phyloP scores from a whole-genome alignment of 2,888 invertebrate genomes.

The Physocephala rufipes region DNA sequence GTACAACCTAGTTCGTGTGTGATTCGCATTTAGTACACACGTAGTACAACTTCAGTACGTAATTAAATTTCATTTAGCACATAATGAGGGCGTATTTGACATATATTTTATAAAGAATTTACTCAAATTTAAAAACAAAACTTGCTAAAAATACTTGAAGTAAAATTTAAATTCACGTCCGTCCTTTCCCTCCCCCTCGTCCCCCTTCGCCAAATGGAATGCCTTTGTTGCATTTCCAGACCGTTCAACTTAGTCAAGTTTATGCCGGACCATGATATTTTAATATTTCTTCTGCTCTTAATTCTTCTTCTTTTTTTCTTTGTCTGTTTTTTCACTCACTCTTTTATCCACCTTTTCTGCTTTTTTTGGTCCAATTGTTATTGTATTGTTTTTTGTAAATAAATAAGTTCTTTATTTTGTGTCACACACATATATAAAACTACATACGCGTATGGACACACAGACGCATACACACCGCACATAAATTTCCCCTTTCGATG shows the following conservation, averaged over 20 bases:
- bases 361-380: constrained; percentile 33
- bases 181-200: no score
- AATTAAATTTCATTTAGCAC: no score
- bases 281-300: no score
- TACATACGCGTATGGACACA: no score
- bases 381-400: constrained; percentile 40
- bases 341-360: constrained; percentile 28
- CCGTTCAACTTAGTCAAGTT: constrained; percentile 10
- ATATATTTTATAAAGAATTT: no score
- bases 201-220: background rate
- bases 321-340: background rate
- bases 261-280: constrained; percentile 31
- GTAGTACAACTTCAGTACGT: no score
- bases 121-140: no score
- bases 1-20: no score
- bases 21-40: no score
- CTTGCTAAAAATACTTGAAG: constrained; percentile 11
- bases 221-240: background rate
- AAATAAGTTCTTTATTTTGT: constrained; percentile 20
- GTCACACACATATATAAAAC: no score
- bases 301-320: constrained; percentile 26
- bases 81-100: no score
- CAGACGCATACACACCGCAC: background rate
- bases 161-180: no score
- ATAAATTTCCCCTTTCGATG: constrained; percentile 46